A percentile compares a stretch with the other conserved stretches of the same genome.
Conservation (phyloP, 2,113 vertebrate genomes). For the Empidonax traillii region DNA sequence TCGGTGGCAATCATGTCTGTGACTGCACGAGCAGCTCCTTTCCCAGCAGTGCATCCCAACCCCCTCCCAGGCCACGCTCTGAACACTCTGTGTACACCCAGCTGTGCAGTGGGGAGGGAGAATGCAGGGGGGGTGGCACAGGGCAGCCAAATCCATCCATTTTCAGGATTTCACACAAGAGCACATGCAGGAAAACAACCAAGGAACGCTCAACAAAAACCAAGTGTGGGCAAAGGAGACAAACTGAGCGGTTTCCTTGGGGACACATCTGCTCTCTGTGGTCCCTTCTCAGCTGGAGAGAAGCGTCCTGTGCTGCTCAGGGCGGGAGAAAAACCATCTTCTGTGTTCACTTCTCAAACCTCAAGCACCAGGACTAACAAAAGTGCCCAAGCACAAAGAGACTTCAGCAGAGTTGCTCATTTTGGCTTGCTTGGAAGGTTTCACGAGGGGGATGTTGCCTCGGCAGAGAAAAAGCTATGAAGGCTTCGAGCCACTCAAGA, state of each 20-base stretch:
- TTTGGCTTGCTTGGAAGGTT: neutral
- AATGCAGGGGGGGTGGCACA: neutral
- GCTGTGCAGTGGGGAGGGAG: neutral
- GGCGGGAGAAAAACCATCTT: neutral
- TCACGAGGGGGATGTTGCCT: neutral
- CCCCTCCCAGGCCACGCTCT: neutral
- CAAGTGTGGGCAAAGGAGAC: accelerated
- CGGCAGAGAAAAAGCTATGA: neutral
- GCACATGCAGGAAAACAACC: neutral
- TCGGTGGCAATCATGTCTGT: neutral
- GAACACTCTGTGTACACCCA: neutral
- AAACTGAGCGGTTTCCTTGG: accelerated
- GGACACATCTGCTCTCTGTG: neutral
- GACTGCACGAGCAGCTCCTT: neutral
- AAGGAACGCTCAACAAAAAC: neutral
- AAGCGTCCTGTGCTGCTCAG: neutral
- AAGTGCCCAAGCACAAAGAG: neutral
- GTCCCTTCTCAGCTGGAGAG: neutral
- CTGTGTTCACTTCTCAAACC: neutral
- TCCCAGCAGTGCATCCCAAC: neutral
- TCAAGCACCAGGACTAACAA: neutral
- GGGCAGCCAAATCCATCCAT: neutral
- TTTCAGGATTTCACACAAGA: neutral
- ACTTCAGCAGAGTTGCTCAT: neutral
- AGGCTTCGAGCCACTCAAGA: neutral